Evolutionary conservation across 2,888 invertebrate genomes (phyloP).

Genomic region (Ennomos fuscantarius): DNA sequence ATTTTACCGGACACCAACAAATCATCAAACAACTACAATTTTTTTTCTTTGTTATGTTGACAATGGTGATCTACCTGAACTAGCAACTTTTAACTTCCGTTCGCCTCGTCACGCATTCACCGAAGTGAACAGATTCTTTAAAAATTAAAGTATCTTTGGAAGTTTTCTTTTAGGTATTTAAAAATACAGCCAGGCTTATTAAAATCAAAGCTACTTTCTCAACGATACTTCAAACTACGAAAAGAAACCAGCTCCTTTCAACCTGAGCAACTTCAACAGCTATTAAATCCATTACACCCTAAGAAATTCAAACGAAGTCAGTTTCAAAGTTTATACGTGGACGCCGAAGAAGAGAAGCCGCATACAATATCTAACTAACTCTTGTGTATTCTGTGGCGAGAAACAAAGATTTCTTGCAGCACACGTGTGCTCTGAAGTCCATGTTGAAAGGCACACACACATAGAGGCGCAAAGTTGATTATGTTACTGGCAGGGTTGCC

Average conservation of each 20-base stretch:
- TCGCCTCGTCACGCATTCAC: too few species aligned
- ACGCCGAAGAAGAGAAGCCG: constrained; percentile 1
- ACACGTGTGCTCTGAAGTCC: constrained; percentile 54
- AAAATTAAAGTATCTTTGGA: too few species aligned
- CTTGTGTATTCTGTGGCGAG: constrained; percentile 25
- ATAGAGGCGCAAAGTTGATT: constrained; percentile 60
- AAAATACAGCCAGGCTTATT: too few species aligned
- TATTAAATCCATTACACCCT: constrained; percentile 36
- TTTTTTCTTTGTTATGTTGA: too few species aligned
- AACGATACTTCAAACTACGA: too few species aligned
- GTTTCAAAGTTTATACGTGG: constrained; percentile 25
- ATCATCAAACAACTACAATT: too few species aligned
- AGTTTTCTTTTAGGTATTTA: too few species aligned
- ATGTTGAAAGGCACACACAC: constrained; percentile 58
- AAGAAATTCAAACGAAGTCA: constrained; percentile 52
- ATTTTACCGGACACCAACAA: too few species aligned
- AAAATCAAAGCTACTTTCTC: too few species aligned
- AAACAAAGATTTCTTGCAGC: constrained; percentile 43
- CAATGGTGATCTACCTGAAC: too few species aligned
- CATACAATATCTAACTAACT: constrained; percentile 1
- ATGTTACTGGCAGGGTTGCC: constrained; percentile 42
- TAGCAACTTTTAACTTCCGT: too few species aligned
- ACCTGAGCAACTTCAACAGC: constrained; percentile 30
- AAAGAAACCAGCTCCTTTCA: constrained; percentile 5
- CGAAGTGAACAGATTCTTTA: too few species aligned